Percentiles rank a stretch among this genome's conserved stretches.
Evolutionary conservation across 2,888 invertebrate species (phyloP).

Genomic region (Lasiommata megera): DNA sequence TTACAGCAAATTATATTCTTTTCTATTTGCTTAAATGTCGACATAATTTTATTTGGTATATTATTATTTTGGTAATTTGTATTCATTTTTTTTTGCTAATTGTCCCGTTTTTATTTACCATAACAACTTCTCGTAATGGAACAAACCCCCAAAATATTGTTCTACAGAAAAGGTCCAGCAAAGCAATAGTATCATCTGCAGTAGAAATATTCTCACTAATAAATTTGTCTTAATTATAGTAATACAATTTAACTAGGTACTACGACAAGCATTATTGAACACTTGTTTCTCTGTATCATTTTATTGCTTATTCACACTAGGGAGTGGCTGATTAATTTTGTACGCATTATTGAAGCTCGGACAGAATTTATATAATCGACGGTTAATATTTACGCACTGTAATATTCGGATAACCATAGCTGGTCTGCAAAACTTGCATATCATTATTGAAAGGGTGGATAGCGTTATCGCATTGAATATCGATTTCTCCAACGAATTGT

Average conservation of each 20-base stretch:
- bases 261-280: background rate
- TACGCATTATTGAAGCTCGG: slow-evolving; percentile 9
- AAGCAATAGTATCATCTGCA: too few species aligned
- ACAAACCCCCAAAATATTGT: background rate
- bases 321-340: slow-evolving; percentile 7
- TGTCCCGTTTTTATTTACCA: too few species aligned
- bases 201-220: background rate
- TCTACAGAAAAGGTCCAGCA: too few species aligned
- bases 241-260: background rate
- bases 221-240: background rate
- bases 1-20: background rate
- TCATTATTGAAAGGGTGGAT: slow-evolving; percentile 34
- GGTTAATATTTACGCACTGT: slow-evolving; percentile 25
- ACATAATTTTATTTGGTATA: background rate
- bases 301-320: slow-evolving; percentile 17
- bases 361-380: slow-evolving; percentile 24
- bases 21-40: background rate
- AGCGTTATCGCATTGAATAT: slow-evolving; percentile 51
- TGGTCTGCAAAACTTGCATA: slow-evolving; percentile 22
- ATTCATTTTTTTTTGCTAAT: too few species aligned
- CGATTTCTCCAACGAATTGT: slow-evolving; percentile 56
- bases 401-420: slow-evolving; percentile 25
- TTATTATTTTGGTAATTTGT: background rate
- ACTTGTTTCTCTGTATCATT: slow-evolving; percentile 9
- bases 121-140: too few species aligned